Base-by-base conservation (phyloP, 2,888 invertebrate species). In the Bellardia pandia region DNA sequence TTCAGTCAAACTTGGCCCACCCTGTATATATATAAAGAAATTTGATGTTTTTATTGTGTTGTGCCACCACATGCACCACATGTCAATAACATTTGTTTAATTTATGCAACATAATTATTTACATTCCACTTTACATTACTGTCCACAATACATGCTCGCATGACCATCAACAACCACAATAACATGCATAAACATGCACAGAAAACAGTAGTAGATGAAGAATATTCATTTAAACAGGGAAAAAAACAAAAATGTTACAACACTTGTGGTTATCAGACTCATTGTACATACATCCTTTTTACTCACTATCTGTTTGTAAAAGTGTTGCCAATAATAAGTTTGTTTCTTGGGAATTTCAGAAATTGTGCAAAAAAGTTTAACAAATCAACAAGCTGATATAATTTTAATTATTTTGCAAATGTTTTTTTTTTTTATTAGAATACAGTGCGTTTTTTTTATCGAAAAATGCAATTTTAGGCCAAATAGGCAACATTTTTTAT, bases 91-190 rank as follows among this genome's bases (percentile, higher is more conserved):
- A 85, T 86, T 85, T 88, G 88, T 88, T 89, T 89, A 89, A 89
- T 89, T 88, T 89, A 88, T 88, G 84, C 88, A 77, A 86, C 88
- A 87, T 89, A 89, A 89, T 89, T 89, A 89, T 89, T 89, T 89
- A 86, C 88, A 88, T 88, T 86, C 86, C 85, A 85, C 88, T 86
- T 76, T 88, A 84, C 66, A 85, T 58, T 85, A 66, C 77, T 83
- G 86, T 85, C 80, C 86, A 85, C 80, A 77, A 84, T 69, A 82
- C 23, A 60, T 69, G 60, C 45, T 62, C 37, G 16, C 16, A 64
- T 64, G 79, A 62, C 71, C 64, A 58, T 51, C 42, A 76, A 79
- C 78, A 78, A 79, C 78, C 78, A 56, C 83, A 78, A 74, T 40
- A 64, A 71, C 56, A 77, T 66, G 77, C 7, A 58, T 45, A 45